Base-by-base conservation (phyloP, 1,140 invertebrate genomes). In the Magallana gigas region DNA sequence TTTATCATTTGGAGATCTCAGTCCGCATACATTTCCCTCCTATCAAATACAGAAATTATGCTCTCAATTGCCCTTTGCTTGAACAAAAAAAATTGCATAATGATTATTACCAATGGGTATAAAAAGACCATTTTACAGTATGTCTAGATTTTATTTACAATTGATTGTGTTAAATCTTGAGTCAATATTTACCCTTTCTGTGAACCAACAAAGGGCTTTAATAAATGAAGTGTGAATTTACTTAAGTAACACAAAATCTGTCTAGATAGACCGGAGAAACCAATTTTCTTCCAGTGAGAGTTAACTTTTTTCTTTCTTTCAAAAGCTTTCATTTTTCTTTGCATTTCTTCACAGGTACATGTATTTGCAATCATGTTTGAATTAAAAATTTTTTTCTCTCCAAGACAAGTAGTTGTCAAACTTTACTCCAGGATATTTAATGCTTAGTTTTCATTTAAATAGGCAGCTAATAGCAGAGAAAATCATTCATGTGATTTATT, bases 141-240 rank as follows among this genome's bases (percentile, higher is more conserved):
- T 83, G 57, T 83, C 81, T 57, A 58, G 81, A 83, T 83, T 83
- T 83, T 83, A 57, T 83, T 83, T 83, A 57, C 81, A 83, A 83
- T 57, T 83, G 81, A 83, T 83, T 83, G 48, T 83, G 57, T 16
- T 57, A 83, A 57, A 83, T n/a, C n/a, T 11, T 57, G 18, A 23
- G 81, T 83, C 81, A 83, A 83, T 83, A 83, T 83, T 83, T 57
- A 57, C 81, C n/a, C 81, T 83, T 29, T 57, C 16, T 57, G 16
- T 83, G 14, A 16, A 57, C 14, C 57, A 16, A 83, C n/a, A n/a
- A 83, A 83, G 48, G 18, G 16, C 57, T 58, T 18, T 83, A 16
- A 57, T 57, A 83, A 23, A 57, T 83, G 56, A 57, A 83, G 81
- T 83, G 81, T 83, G 36, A 83, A 83, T 83, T 83, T 58, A 57